Percentiles rank a stretch among this genome's conserved stretches.
Conservation (phyloP, 2,113 vertebrate genomes). For the Hystrix brachyura region DNA sequence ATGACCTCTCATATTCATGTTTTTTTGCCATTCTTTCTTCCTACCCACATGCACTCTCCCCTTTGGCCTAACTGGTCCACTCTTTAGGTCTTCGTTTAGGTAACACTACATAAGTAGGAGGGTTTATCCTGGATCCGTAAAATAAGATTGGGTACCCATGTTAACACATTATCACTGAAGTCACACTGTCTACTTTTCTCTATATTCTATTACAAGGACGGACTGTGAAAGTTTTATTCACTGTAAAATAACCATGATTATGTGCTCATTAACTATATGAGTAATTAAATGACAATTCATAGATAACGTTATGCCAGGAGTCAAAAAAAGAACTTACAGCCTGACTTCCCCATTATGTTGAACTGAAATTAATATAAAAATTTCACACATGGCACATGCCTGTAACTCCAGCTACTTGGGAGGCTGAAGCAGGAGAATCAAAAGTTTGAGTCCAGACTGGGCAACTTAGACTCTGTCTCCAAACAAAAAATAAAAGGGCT, state of each 20-base stretch:
- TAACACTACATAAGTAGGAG: background rate
- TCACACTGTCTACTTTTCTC: background rate
- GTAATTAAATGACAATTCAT: background rate
- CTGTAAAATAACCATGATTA: background rate
- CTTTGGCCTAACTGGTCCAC: background rate
- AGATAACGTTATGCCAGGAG: background rate
- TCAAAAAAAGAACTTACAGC: conserved; percentile 10
- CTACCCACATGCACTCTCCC: background rate
- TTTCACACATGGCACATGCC: background rate
- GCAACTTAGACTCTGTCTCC: background rate
- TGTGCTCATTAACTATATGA: background rate
- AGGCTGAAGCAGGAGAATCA: background rate
- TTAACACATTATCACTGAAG: background rate
- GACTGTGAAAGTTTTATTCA: background rate
- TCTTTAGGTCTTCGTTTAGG: background rate
- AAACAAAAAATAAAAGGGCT: background rate
- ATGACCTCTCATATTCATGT: background rate
- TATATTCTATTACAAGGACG: background rate
- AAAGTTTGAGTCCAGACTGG: background rate
- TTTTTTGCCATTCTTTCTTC: background rate
- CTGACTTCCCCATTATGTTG: background rate
- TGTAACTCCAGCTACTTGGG: background rate
- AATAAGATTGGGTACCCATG: background rate
- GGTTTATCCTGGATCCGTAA: background rate
- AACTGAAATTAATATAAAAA: conserved; percentile 20